A percentile compares a stretch with the other conserved stretches of the same genome.
Evolutionary conservation across 2,888 invertebrate species (phyloP).

Genomic region (Acanthococcus lagerstroemiae): DNA sequence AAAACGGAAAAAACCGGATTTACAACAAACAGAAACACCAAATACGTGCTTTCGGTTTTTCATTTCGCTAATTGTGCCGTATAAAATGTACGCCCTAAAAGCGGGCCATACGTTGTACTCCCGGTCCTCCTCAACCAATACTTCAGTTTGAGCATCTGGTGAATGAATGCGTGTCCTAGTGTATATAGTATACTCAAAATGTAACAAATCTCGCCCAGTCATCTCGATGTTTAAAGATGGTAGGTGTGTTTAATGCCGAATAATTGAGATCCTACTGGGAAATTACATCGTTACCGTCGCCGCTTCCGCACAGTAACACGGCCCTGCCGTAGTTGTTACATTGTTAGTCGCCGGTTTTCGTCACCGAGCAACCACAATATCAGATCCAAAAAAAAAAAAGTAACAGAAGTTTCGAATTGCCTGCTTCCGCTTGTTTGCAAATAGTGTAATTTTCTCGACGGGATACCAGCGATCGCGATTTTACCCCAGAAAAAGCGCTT

Average conservation of each 20-base stretch:
- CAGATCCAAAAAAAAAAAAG: constrained; percentile 1
- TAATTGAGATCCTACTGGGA: constrained; percentile 7
- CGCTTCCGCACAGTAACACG: not conserved
- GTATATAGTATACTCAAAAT: no score
- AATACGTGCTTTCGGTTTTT: no score
- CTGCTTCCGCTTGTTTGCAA: constrained; percentile 25
- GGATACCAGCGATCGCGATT: constrained; percentile 1
- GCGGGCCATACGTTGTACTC: no score
- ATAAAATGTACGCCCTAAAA: no score
- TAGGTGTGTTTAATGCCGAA: not conserved
- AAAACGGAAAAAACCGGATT: no score
- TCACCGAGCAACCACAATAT: constrained; percentile 19
- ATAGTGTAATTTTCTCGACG: constrained; percentile 29
- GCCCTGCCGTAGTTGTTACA: constrained; percentile 13
- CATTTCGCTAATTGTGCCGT: no score
- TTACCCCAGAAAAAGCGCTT: not conserved
- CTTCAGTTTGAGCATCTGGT: no score
- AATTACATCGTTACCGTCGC: constrained; percentile 24
- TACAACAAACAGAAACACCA: no score
- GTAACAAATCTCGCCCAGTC: no score
- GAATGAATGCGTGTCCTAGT: no score
- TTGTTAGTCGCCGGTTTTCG: constrained; percentile 17
- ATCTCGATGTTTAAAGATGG: no score
- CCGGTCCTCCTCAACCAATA: no score
- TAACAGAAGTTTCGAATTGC: constrained; percentile 26